Conservation (phyloP, 1,140 invertebrate species). For the Fopius arisanus region DNA sequence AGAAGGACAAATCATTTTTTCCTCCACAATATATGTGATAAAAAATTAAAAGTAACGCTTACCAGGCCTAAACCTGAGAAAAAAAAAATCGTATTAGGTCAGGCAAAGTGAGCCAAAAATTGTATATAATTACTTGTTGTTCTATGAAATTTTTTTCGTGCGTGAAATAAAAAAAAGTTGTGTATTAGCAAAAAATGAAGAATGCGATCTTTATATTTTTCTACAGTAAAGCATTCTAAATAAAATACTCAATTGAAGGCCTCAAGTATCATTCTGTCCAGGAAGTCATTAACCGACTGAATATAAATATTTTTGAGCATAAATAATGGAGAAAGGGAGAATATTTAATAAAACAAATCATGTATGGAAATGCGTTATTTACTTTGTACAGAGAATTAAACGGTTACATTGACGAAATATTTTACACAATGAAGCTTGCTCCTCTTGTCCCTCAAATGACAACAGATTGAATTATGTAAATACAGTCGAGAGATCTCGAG, state of each 20-base stretch:
- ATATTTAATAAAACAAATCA: background rate
- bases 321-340: background rate
- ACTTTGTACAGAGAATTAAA: conserved; percentile 4
- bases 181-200: too few species aligned
- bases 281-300: conserved; percentile 9
- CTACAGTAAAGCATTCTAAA: background rate
- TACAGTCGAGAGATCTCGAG: background rate
- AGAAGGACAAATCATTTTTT: too few species aligned
- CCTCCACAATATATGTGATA: too few species aligned
- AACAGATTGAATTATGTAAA: background rate
- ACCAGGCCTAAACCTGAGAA: too few species aligned
- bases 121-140: too few species aligned
- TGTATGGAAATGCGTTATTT: conserved; percentile 1
- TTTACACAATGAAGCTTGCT: background rate
- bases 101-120: too few species aligned
- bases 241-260: background rate
- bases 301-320: background rate
- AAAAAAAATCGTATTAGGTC: too few species aligned
- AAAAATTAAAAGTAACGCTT: too few species aligned
- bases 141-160: too few species aligned
- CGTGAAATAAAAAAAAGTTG: too few species aligned
- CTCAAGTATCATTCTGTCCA: conserved; percentile 10
- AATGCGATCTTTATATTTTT: conserved; percentile 1
- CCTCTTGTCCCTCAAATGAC: background rate
- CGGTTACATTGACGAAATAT: background rate